These are phyloP conservation scores for Nomada flava DNA, from an alignment of 2,888 invertebrate genomes.

Conservation along the genomic window DNA sequence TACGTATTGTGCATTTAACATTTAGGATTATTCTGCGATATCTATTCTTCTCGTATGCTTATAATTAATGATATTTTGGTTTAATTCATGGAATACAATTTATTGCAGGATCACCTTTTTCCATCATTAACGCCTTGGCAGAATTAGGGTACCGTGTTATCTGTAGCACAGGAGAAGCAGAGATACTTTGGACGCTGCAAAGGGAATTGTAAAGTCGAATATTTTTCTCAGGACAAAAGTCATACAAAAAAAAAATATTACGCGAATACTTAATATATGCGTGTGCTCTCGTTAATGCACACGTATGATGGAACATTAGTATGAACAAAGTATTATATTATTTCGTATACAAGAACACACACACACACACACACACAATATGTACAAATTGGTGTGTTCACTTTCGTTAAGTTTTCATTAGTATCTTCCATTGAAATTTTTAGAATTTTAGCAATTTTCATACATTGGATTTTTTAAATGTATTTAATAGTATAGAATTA, in stretches of 20 bases:
- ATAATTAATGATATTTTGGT: neutral
- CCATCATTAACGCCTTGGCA: conserved; percentile 90
- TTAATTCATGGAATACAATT: conserved; percentile 50
- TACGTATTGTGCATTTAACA: neutral
- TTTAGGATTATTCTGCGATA: neutral
- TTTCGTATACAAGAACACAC: conserved; percentile 9
- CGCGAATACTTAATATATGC: conserved; percentile 16
- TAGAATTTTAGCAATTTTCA: conserved; percentile 22
- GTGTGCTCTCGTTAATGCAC: conserved; percentile 1
- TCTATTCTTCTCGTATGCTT: neutral
- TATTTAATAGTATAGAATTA: conserved; percentile 15
- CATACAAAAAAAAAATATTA: conserved; percentile 14
- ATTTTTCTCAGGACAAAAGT: conserved; percentile 25
- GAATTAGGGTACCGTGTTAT: conserved; percentile 92
- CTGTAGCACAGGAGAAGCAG: conserved; percentile 92
- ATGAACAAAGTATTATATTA: conserved; percentile 32
- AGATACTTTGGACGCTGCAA: conserved; percentile 93
- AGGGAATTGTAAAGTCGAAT: conserved; percentile 87
- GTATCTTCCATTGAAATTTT: conserved; percentile 25
- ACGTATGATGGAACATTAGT: conserved; percentile 12
- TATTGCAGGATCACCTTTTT: conserved; percentile 87
- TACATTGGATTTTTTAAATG: conserved; percentile 24
- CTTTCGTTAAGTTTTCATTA: conserved; percentile 17
- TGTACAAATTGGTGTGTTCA: conserved; percentile 24
- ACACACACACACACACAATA: neutral